Evolutionary conservation across 1,140 invertebrate species (phyloP), one percentile per base, ranked within the genome.

Genomic region (Penaeus japonicus): DNA sequence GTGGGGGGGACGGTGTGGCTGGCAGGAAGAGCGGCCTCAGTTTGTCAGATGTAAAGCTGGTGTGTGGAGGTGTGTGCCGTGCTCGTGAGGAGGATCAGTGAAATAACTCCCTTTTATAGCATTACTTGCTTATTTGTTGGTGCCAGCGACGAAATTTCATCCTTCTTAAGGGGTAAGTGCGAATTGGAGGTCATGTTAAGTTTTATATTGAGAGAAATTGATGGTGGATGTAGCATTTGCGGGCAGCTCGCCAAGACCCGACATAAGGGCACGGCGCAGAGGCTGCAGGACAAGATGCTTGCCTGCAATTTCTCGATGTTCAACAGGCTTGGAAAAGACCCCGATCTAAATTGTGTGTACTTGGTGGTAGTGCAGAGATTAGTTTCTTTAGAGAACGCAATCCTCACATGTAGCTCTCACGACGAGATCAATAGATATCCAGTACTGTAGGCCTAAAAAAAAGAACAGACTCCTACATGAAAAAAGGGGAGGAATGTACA

Each of bases 81-180:
- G 83, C 83, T 84, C 27, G 83, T 55, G 83, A 84, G 83, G 62
- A 75, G 83, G 83, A 84, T 84, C 83, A 84, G 65, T 84, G 83
- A 84, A 84, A 84, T 84, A 84, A 84, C 83, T 84, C 55, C 55
- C 27, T 53, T 73, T 84, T 84, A 75, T 27, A 35, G 32, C 54
- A 73, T 54, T 84, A 70, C 30, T 84, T 70, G 70, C 62, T 75
- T 84, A 32, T 73, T 65, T 84, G 65, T 73, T 75, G 83, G 83
- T 84, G 65, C 39, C 70, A 27, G 83, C 65, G 65, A 70, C 65
- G 65, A 84, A 84, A 84, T 84, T 84, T 84, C 53, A 73, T 75
- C 83, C 70, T 84, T 73, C 83, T 84, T 53, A 20, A 84, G 75
- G 75, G 83, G 83, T 84, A 75, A 84, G 83, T 84, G 62, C 7